A percentile compares a stretch with the other conserved stretches of the same genome.
Conservation (phyloP, 1,140 invertebrate species). For the Drosophila watanabei region DNA sequence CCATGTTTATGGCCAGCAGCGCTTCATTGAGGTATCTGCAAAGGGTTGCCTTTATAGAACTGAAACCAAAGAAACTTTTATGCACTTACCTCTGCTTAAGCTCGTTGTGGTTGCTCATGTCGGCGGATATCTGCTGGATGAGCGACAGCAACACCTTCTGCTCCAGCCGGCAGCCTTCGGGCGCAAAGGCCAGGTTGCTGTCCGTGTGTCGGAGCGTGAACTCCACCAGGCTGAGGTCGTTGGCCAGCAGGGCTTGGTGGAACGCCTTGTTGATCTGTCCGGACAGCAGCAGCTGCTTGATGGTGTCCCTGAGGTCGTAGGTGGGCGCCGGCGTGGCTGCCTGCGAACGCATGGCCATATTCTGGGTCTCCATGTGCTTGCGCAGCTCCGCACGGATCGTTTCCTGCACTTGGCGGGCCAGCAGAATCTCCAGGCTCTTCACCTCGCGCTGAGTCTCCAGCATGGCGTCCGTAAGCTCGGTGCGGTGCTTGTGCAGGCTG, state of each 20-base stretch:
- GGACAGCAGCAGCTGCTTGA: constrained; percentile 90
- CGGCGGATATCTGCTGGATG: constrained; percentile 96
- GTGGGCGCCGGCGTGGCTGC: constrained; percentile 89
- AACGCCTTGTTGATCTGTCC: constrained; percentile 95
- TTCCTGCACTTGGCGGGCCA: constrained; percentile 77
- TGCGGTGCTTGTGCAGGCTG: constrained; percentile 71
- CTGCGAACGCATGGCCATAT: constrained; percentile 88
- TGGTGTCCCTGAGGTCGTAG: constrained; percentile 89
- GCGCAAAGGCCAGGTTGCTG: constrained; percentile 91
- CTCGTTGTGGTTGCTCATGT: constrained; percentile 93
- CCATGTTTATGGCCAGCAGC: constrained; percentile 92
- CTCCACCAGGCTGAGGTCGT: constrained; percentile 93
- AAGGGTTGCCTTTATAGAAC: constrained; percentile 20
- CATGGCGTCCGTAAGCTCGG: constrained; percentile 72
- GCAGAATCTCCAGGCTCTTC: constrained; percentile 77
- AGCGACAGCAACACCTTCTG: constrained; percentile 96
- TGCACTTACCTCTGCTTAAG: constrained; percentile 92
- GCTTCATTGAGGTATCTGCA: constrained; percentile 95
- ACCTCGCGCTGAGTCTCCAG: constrained; percentile 80
- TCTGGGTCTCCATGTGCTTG: constrained; percentile 88
- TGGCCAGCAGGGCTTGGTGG: constrained; percentile 94
- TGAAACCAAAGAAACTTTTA: neutral
- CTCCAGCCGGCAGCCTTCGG: constrained; percentile 89
- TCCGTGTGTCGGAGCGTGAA: constrained; percentile 94
- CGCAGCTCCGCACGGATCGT: constrained; percentile 85